Evolutionary conservation across 2,113 vertebrate genomes (phyloP).

Genomic region (Pachyramphus minor): DNA sequence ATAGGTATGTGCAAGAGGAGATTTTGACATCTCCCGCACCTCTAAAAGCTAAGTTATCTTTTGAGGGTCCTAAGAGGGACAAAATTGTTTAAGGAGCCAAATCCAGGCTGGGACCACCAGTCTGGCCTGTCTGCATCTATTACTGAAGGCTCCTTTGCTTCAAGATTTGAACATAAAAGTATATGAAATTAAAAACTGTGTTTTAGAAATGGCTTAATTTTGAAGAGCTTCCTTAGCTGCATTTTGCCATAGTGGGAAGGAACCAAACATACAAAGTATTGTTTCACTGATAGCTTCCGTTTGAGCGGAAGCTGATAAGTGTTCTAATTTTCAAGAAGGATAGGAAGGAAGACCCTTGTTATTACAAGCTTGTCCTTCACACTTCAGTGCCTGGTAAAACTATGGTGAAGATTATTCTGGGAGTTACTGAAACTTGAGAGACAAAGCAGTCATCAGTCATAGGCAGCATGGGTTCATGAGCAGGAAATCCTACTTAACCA

Average conservation of each 20-base stretch:
- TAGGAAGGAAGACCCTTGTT: neutral
- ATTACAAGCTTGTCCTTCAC: neutral
- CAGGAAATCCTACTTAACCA: neutral
- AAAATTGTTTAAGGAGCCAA: neutral
- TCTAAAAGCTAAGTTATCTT: neutral
- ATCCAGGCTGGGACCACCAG: neutral
- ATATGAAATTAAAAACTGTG: neutral
- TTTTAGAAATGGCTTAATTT: neutral
- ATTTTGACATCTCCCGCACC: neutral
- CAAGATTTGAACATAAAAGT: neutral
- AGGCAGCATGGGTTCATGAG: neutral
- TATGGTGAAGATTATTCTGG: neutral
- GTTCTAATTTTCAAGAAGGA: neutral
- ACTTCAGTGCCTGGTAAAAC: neutral
- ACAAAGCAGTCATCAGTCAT: neutral
- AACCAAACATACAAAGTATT: neutral
- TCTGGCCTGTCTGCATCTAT: neutral
- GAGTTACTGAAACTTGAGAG: neutral
- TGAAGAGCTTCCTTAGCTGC: neutral
- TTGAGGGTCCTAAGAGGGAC: neutral
- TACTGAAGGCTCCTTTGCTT: neutral
- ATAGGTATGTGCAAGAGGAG: neutral
- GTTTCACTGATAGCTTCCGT: neutral
- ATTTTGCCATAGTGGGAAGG: neutral
- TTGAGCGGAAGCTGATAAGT: neutral